These are phyloP conservation scores for Oscheius sp. DNA, from an alignment of 2,888 invertebrate genomes.

Conservation along the genomic window DNA sequence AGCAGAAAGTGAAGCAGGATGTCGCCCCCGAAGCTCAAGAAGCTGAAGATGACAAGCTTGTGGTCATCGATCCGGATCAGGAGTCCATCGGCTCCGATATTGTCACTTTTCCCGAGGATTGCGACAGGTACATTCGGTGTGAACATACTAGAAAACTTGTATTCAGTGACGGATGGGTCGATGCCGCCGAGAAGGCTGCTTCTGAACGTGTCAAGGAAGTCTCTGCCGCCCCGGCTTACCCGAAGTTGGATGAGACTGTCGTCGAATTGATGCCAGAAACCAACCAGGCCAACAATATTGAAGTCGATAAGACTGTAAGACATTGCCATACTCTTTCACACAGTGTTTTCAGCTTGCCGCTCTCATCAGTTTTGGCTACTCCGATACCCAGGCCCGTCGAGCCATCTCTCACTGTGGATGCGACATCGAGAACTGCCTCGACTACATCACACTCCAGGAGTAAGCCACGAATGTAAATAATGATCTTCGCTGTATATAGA, in stretches of 20 bases:
- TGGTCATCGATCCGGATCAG: conserved; percentile 4
- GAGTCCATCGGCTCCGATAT: conserved; percentile 19
- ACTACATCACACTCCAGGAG: conserved; percentile 10
- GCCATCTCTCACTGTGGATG: conserved; percentile 34
- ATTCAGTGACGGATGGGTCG: conserved; percentile 23
- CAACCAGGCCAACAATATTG: neutral
- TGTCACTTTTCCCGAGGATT: neutral
- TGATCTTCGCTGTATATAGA: neutral
- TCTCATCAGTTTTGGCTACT: conserved; percentile 16
- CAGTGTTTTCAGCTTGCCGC: conserved; percentile 7
- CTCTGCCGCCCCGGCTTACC: no score
- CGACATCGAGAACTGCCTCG: conserved; percentile 25
- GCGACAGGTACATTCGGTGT: no score
- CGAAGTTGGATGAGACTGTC: neutral
- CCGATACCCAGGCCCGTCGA: conserved; percentile 15
- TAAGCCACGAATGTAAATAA: neutral
- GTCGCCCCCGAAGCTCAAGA: neutral
- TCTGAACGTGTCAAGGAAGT: neutral
- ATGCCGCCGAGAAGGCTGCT: neutral
- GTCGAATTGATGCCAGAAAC: neutral
- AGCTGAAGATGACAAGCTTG: neutral
- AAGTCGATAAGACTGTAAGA: conserved; percentile 18
- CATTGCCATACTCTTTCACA: neutral
- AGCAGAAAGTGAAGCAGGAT: no score
- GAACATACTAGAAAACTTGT: neutral